A percentile compares a stretch with the other conserved stretches of the same genome.
These are phyloP conservation scores for Drosophila eohydei DNA, from an alignment of 2,888 invertebrate genomes.

Conservation along the genomic window DNA sequence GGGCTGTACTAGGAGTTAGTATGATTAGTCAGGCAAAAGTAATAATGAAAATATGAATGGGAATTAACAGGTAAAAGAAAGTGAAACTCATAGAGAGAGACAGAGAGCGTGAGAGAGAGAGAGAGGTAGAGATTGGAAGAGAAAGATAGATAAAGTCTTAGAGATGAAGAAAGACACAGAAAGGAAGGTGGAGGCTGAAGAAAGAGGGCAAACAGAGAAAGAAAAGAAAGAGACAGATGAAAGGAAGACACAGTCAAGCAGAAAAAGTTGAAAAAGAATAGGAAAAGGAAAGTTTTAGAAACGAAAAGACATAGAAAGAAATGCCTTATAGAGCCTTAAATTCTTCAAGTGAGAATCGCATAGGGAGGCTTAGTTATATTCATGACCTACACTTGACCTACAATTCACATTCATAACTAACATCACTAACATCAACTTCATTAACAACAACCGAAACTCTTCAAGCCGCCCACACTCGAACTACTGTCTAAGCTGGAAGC, in stretches of 20 bases:
- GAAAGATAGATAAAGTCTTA: not conserved
- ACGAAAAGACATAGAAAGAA: not conserved
- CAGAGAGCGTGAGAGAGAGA: not conserved
- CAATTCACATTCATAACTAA: not conserved
- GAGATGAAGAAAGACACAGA: not conserved
- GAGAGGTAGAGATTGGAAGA: not conserved
- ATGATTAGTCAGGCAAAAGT: not conserved
- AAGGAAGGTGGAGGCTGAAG: not conserved
- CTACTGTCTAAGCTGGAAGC: slow-evolving; percentile 14
- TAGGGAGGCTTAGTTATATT: not conserved
- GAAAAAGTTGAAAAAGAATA: not conserved
- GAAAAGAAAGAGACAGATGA: not conserved
- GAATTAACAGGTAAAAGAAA: not conserved
- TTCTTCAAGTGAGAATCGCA: not conserved
- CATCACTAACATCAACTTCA: not conserved
- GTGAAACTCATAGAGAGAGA: not conserved
- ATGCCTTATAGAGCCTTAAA: not conserved
- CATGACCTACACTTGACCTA: not conserved
- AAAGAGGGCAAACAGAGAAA: not conserved
- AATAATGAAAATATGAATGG: not conserved
- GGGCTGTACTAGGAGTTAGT: slow-evolving; percentile 23
- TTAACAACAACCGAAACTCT: slow-evolving; percentile 8
- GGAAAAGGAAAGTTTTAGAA: not conserved
- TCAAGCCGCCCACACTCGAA: slow-evolving; percentile 13
- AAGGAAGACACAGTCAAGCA: not conserved